A percentile compares a stretch with the other conserved stretches of the same genome.
phyloP scores from a whole-genome alignment of 2,797 vertebrate species.

The Premnoplex brunnescens region DNA sequence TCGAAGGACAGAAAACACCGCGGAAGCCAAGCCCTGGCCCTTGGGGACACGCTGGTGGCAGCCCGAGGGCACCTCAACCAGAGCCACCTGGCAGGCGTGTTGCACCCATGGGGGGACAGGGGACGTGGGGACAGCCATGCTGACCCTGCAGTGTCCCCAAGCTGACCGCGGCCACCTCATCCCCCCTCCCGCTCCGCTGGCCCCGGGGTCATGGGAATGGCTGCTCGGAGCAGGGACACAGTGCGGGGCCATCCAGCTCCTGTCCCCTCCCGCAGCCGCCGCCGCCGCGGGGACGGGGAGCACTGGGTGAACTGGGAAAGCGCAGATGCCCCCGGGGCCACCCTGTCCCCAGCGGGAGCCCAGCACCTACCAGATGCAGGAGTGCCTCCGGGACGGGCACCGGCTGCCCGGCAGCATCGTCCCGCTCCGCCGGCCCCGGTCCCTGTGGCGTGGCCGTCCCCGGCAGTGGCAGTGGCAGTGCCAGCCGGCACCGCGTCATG shows the following conservation, averaged over 20 bases:
- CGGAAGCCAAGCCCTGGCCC: neutral
- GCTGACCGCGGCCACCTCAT: neutral
- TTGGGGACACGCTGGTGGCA: neutral
- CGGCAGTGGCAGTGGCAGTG: neutral
- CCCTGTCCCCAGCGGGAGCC: neutral
- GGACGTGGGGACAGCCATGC: neutral
- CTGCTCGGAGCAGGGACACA: fast-evolving
- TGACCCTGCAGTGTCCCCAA: fast-evolving
- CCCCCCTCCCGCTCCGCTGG: neutral
- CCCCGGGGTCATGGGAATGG: conserved; percentile 32
- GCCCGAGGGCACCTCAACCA: neutral
- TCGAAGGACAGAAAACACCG: neutral
- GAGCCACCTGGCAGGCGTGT: neutral
- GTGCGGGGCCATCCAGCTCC: neutral
- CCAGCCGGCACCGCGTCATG: conserved; percentile 5
- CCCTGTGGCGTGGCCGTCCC: neutral
- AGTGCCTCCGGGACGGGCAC: conserved; percentile 50
- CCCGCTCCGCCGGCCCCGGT: neutral
- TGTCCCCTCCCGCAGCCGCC: neutral
- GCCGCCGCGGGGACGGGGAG: neutral
- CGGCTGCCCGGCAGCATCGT: neutral
- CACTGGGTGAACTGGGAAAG: neutral
- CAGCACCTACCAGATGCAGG: conserved; percentile 49
- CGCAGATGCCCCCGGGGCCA: fast-evolving
- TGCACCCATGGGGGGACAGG: fast-evolving